phyloP scores from a whole-genome alignment of 37 sponge, comb jelly and placozoan genomes.

The Ianthella basta region DNA sequence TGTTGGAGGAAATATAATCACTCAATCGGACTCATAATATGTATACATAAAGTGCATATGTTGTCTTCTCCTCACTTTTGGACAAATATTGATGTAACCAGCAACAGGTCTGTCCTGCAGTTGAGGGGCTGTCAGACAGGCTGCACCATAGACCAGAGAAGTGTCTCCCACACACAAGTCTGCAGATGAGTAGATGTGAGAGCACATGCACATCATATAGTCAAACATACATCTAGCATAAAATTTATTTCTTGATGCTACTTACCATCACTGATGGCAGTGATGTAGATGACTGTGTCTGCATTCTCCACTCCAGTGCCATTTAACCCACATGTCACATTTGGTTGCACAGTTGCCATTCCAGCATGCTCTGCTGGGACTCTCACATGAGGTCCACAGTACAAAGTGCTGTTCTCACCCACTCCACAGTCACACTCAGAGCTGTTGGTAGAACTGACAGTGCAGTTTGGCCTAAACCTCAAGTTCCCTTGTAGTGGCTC shows the following conservation, averaged over 20 bases:
- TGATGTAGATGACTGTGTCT: background rate
- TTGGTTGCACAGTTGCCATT: background rate
- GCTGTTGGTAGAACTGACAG: no score
- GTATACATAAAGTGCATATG: background rate
- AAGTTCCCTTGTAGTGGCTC: no score
- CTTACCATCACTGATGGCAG: background rate
- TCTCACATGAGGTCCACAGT: background rate
- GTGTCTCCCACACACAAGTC: background rate
- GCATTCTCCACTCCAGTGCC: background rate
- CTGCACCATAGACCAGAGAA: background rate
- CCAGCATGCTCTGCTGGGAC: slow-evolving; percentile 14
- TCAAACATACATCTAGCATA: no score
- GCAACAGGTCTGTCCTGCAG: background rate
- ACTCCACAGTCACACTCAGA: no score
- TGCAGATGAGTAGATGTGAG: background rate
- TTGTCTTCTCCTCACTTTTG: background rate
- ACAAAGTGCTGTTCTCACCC: no score
- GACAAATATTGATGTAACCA: background rate
- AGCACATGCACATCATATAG: background rate
- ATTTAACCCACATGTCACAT: background rate
- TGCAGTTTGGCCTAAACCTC: no score
- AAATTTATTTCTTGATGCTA: no score
- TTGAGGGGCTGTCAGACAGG: background rate
- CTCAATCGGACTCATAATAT: background rate
- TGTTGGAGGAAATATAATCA: background rate